phyloP scores from a whole-genome alignment of 1,140 invertebrate genomes.

The Adoxophyes honmai region DNA sequence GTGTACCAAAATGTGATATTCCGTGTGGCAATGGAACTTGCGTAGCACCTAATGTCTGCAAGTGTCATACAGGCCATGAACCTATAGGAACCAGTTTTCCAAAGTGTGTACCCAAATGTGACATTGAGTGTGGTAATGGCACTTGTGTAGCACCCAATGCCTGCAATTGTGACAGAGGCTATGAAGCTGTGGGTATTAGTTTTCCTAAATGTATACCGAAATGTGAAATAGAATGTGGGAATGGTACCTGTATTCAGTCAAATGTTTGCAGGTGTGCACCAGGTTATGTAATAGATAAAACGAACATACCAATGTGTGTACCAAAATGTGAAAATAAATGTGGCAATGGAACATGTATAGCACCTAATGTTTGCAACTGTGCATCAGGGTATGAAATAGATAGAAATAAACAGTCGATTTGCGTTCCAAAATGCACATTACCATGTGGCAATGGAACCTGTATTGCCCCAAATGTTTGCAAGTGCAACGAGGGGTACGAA shows the following conservation, averaged over 20 bases:
- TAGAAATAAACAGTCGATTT: conserved; percentile 32
- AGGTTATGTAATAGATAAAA: conserved; percentile 34
- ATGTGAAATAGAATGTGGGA: conserved; percentile 74
- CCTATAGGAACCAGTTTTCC: background rate
- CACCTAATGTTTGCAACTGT: conserved; percentile 61
- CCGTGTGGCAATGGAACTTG: conserved; percentile 72
- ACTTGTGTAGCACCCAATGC: conserved; percentile 64
- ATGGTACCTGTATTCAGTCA: conserved; percentile 68
- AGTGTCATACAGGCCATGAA: conserved; percentile 48
- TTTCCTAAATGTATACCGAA: conserved; percentile 61
- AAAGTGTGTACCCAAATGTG: conserved; percentile 59
- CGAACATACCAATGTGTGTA: conserved; percentile 31
- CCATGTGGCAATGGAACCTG: conserved; percentile 74
- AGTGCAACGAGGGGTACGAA: conserved; percentile 47
- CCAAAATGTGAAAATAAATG: conserved; percentile 59
- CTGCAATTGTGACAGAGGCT: conserved; percentile 36
- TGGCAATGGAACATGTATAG: conserved; percentile 62
- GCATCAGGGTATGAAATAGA: conserved; percentile 10
- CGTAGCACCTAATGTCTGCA: conserved; percentile 68
- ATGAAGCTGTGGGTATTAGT: conserved; percentile 17
- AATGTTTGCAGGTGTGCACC: conserved; percentile 58
- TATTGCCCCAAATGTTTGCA: conserved; percentile 61
- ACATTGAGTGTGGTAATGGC: conserved; percentile 57
- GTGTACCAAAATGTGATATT: conserved; percentile 23
- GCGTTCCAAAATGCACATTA: conserved; percentile 73